Evolutionary conservation across 2,113 vertebrate species (phyloP).

Genomic region (Riparia riparia): DNA sequence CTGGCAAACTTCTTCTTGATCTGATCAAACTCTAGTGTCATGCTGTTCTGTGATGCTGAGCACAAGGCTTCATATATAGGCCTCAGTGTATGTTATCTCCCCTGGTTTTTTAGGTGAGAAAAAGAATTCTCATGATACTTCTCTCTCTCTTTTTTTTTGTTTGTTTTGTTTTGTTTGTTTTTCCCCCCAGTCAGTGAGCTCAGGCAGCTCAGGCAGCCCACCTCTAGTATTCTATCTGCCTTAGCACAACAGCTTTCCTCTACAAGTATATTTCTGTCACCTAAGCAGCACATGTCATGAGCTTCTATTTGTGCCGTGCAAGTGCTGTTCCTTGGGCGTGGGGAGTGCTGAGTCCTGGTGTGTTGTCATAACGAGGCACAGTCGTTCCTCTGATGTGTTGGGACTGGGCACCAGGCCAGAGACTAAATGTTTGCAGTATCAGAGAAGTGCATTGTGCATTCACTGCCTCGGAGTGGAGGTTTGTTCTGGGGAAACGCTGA

Average conservation of each 20-base stretch:
- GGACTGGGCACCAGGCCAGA: conserved; percentile 15
- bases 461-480: rapidly evolving
- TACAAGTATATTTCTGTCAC: neutral
- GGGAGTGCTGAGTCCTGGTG: neutral
- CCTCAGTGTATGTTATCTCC: neutral
- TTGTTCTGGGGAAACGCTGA: neutral
- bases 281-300: neutral
- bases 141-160: neutral
- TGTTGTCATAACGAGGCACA: neutral
- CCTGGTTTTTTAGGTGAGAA: neutral
- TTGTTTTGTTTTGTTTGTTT: neutral
- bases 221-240: neutral
- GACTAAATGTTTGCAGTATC: neutral
- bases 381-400: neutral
- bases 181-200: neutral
- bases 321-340: neutral
- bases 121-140: neutral
- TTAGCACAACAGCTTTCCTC: neutral
- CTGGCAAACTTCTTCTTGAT: neutral
- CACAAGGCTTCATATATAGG: neutral
- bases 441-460: neutral
- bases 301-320: rapidly evolving
- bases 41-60: neutral
- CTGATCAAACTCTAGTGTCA: neutral
- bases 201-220: neutral